Conservation (phyloP, 2,888 invertebrate genomes). For the Drosophila gaucha region DNA sequence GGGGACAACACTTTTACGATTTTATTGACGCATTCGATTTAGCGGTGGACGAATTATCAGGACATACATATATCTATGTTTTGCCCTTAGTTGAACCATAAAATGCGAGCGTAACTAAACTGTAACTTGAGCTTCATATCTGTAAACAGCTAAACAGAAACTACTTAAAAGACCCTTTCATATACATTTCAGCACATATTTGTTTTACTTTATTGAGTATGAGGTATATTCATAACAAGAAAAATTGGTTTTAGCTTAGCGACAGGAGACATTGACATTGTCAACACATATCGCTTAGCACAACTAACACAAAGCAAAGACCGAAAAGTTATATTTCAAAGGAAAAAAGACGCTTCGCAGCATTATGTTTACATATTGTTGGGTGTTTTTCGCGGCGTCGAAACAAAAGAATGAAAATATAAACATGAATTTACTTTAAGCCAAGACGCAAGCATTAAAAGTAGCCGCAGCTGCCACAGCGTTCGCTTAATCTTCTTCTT, state of each 20-base stretch:
- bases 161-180: neutral
- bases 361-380: constrained; percentile 43
- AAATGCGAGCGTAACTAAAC: too few relatives aligned
- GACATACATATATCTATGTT: too few relatives aligned
- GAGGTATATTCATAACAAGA: neutral
- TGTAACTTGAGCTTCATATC: too few relatives aligned
- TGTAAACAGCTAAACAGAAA: too few relatives aligned
- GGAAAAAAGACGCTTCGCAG: constrained; percentile 39
- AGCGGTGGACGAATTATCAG: too few relatives aligned
- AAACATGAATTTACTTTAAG: constrained; percentile 66
- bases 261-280: constrained; percentile 21
- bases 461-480: constrained; percentile 11
- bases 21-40: too few relatives aligned
- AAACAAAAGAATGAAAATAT: constrained; percentile 45
- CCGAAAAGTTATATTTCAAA: neutral
- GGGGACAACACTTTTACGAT: too few relatives aligned
- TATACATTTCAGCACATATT: neutral
- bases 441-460: constrained; percentile 28
- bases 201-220: constrained; percentile 22
- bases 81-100: too few relatives aligned
- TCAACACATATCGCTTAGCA: constrained; percentile 20
- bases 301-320: constrained; percentile 1
- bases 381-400: neutral
- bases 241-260: constrained; percentile 28
- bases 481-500: neutral